These are phyloP conservation scores for Aleiodes alternator DNA, from an alignment of 2,888 invertebrate genomes.

Conservation along the genomic window DNA sequence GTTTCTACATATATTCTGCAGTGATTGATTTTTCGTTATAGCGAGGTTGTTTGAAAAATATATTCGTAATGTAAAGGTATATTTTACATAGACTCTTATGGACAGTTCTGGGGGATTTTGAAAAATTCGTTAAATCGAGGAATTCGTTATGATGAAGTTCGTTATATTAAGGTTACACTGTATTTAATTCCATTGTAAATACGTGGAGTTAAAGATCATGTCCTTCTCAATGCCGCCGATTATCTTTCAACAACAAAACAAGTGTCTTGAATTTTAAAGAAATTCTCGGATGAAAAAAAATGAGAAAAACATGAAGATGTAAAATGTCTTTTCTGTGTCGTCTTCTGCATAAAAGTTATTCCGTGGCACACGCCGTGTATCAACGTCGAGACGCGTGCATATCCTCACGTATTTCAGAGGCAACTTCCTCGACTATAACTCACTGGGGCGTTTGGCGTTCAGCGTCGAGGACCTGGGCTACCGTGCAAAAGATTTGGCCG, in stretches of 20 bases:
- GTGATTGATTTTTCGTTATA: too few species aligned
- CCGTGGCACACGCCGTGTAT: slow-evolving; percentile 49
- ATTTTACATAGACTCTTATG: too few species aligned
- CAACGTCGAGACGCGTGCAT: slow-evolving; percentile 55
- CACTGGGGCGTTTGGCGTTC: slow-evolving; percentile 49
- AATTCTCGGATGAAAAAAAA: slow-evolving; percentile 43
- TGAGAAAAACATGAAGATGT: too few species aligned
- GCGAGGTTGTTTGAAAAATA: too few species aligned
- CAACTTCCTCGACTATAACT: slow-evolving; percentile 56
- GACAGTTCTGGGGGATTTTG: too few species aligned
- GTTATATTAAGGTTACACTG: too few species aligned
- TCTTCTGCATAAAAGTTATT: slow-evolving; percentile 40
- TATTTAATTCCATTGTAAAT: slow-evolving; percentile 4
- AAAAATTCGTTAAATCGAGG: too few species aligned
- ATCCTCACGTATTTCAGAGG: slow-evolving; percentile 60
- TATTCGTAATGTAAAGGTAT: too few species aligned
- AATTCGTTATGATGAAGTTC: too few species aligned
- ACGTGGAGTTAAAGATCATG: slow-evolving; percentile 20
- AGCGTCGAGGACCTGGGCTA: slow-evolving; percentile 24
- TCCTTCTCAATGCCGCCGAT: slow-evolving; percentile 47
- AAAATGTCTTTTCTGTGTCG: slow-evolving; percentile 3
- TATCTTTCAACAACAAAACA: slow-evolving; percentile 31
- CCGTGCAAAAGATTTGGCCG: slow-evolving; percentile 29
- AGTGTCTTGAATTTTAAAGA: slow-evolving; percentile 52
- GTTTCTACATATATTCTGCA: too few species aligned